These are phyloP conservation scores for Drosophila melanica DNA, from an alignment of 1,140 invertebrate genomes.

Conservation along the genomic window DNA sequence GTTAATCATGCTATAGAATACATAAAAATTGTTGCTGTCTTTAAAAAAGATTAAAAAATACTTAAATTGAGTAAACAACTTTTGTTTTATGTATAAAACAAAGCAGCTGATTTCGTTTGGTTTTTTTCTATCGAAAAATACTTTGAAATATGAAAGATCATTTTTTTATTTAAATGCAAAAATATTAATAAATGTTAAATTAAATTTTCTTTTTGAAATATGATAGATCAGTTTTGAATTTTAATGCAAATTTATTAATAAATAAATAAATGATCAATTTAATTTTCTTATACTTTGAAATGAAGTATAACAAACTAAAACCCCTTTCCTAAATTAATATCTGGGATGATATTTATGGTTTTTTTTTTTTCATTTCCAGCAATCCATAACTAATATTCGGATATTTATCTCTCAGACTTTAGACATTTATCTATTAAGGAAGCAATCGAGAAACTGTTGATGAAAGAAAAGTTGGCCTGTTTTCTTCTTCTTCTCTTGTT, in stretches of 20 bases:
- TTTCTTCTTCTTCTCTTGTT: background rate
- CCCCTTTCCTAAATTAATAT: background rate
- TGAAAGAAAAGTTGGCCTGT: background rate
- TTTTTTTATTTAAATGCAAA: too few species aligned
- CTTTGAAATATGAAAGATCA: too few species aligned
- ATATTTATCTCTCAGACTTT: background rate
- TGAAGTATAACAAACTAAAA: background rate
- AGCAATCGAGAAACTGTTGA: constrained; percentile 12
- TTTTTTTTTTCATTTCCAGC: background rate
- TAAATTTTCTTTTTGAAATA: background rate
- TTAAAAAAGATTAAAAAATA: too few species aligned
- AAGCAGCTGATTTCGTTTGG: too few species aligned
- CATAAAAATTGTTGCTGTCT: too few species aligned
- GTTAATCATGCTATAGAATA: too few species aligned
- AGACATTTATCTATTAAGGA: constrained; percentile 15
- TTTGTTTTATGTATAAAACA: too few species aligned
- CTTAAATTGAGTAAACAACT: too few species aligned
- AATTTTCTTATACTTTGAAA: background rate
- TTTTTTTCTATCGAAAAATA: too few species aligned
- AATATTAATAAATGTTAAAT: background rate
- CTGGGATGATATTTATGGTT: background rate
- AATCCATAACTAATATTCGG: background rate
- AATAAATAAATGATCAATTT: background rate
- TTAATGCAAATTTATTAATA: too few species aligned
- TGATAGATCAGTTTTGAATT: too few species aligned